Evolutionary conservation across 1,140 invertebrate genomes (phyloP).

Genomic region (Telenomus remus): DNA sequence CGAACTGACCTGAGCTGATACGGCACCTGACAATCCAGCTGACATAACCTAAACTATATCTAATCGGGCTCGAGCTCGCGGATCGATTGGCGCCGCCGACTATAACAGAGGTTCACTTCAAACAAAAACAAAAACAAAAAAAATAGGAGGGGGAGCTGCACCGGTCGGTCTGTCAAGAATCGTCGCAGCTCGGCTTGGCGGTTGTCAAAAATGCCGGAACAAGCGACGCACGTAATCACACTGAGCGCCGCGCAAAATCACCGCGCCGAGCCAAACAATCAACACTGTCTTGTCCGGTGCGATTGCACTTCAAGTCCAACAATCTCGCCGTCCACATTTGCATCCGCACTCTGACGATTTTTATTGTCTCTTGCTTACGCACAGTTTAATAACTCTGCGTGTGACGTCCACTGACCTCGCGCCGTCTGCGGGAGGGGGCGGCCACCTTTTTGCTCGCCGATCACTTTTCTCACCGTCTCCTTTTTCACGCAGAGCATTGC

Average conservation of each 20-base stretch:
- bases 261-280: no score
- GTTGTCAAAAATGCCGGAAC: slow-evolving; percentile 15
- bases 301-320: no score
- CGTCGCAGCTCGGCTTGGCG: not conserved
- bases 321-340: no score
- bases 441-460: slow-evolving; percentile 8
- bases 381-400: slow-evolving; percentile 68
- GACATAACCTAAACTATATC: slow-evolving; percentile 71
- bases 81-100: slow-evolving; percentile 37
- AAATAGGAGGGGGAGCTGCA: not conserved
- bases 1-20: slow-evolving; percentile 73
- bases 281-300: no score
- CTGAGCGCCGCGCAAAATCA: no score
- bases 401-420: slow-evolving; percentile 72
- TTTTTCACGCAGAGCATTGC: slow-evolving; percentile 20
- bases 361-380: slow-evolving; percentile 31
- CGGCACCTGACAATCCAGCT: slow-evolving; percentile 72
- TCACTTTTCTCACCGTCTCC: slow-evolving; percentile 19
- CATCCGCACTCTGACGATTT: not conserved
- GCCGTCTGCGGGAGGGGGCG: slow-evolving; percentile 2
- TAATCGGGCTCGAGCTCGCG: slow-evolving; percentile 47
- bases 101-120: not conserved
- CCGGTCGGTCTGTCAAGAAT: slow-evolving; percentile 10
- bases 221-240: not conserved
- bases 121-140: slow-evolving; percentile 15